Evolutionary conservation across 2,113 vertebrate species (phyloP).

Genomic region (Gobius niger): DNA sequence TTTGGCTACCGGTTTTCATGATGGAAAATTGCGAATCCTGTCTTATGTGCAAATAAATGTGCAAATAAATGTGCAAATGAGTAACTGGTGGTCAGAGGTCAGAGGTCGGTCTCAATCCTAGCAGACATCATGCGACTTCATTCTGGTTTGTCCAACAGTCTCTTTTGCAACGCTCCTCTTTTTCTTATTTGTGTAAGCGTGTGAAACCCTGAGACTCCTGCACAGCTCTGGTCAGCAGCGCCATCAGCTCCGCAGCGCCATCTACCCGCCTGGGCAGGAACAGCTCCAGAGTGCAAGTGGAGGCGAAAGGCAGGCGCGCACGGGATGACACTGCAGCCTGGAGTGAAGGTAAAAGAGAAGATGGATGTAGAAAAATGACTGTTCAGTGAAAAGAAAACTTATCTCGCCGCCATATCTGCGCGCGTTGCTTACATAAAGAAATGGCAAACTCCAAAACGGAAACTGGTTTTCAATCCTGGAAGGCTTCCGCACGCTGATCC

Average conservation of each 20-base stretch:
- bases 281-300: constrained; percentile 53
- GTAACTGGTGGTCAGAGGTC: too few relatives aligned
- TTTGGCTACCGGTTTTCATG: too few relatives aligned
- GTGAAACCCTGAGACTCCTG: constrained; percentile 33
- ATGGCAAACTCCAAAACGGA: too few relatives aligned
- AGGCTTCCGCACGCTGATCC: too few relatives aligned
- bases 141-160: not conserved
- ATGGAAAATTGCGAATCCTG: too few relatives aligned
- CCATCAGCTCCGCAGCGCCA: constrained; percentile 35
- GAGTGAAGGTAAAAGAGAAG: not conserved
- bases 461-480: too few relatives aligned
- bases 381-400: too few relatives aligned
- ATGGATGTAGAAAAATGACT: not conserved
- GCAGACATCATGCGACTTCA: not conserved
- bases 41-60: too few relatives aligned
- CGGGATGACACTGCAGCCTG: constrained; percentile 3
- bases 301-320: constrained; percentile 37
- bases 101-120: too few relatives aligned
- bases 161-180: not conserved
- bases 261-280: constrained; percentile 55
- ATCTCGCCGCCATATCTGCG: too few relatives aligned
- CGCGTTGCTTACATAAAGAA: too few relatives aligned
- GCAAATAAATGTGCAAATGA: too few relatives aligned
- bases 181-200: not conserved
- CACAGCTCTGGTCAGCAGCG: constrained; percentile 57